A percentile compares a stretch with the other conserved stretches of the same genome.
These are phyloP conservation scores for Charina bottae DNA, from an alignment of 2,113 vertebrate species.

Conservation along the genomic window DNA sequence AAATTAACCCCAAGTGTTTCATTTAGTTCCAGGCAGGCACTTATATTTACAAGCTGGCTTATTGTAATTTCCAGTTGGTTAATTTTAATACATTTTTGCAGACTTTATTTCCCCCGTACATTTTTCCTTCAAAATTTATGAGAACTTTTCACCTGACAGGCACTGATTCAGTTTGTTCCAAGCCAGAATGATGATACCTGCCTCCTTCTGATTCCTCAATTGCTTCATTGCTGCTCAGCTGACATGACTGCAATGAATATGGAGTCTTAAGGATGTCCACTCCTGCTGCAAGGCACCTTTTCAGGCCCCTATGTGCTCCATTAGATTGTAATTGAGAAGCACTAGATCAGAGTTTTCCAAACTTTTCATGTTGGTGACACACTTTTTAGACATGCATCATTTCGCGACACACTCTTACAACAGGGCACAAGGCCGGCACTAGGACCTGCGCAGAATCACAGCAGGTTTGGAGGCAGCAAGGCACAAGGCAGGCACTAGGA, in stretches of 20 bases:
- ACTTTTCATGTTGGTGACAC: too few species aligned
- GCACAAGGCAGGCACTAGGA: too few species aligned
- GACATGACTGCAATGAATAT: not conserved
- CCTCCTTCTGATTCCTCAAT: not conserved
- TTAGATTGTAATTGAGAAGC: not conserved
- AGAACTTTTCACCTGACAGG: not conserved
- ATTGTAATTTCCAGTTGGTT: conserved; percentile 20
- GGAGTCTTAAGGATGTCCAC: not conserved
- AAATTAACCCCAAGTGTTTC: conserved; percentile 39
- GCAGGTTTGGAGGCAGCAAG: too few species aligned
- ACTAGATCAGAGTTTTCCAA: too few species aligned
- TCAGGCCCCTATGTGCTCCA: not conserved
- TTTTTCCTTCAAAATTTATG: not conserved
- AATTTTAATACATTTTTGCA: conserved; percentile 13
- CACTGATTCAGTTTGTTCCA: not conserved
- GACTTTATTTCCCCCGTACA: not conserved
- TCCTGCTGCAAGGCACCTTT: not conserved
- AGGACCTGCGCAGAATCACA: too few species aligned
- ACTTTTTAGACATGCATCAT: too few species aligned
- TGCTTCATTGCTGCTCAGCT: not conserved
- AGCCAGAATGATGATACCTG: not conserved
- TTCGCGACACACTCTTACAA: too few species aligned
- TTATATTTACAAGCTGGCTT: conserved; percentile 26
- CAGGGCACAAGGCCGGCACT: too few species aligned
- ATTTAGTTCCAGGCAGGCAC: conserved; percentile 28